phyloP scores from a whole-genome alignment of 1,140 invertebrate genomes.

The Drosophila subpulchrella region DNA sequence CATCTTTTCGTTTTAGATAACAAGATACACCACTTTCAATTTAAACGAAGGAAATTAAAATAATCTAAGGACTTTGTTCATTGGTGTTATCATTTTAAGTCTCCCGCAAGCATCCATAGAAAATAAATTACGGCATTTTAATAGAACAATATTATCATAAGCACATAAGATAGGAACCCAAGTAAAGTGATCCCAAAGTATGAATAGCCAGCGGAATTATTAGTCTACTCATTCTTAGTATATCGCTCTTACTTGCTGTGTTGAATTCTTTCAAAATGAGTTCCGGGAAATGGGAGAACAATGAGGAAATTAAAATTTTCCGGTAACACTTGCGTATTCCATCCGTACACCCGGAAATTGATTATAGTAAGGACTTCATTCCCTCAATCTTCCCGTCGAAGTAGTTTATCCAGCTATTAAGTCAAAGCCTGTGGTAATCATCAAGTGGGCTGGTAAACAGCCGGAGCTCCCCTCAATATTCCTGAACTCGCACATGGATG shows the following conservation, averaged over 20 bases:
- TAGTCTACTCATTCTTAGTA: background rate
- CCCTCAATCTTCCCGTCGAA: slow-evolving; percentile 86
- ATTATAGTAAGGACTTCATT: slow-evolving; percentile 86
- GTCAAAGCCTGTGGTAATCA: slow-evolving; percentile 89
- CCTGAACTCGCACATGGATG: slow-evolving; percentile 95
- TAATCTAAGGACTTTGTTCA: background rate
- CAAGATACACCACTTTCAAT: too few species aligned
- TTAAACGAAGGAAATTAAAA: too few species aligned
- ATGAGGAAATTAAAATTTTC: slow-evolving; percentile 90
- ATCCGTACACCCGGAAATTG: slow-evolving; percentile 91
- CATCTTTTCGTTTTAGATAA: too few species aligned
- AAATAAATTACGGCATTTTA: background rate
- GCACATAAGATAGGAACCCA: slow-evolving; percentile 1
- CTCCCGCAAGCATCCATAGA: background rate
- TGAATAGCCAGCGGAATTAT: background rate
- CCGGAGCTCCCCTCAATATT: slow-evolving; percentile 89
- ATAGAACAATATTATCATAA: background rate
- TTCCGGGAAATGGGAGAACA: slow-evolving; percentile 84
- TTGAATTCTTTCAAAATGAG: slow-evolving; percentile 38
- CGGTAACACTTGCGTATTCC: slow-evolving; percentile 92
- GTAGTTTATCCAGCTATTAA: slow-evolving; percentile 84
- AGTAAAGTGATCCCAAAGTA: background rate
- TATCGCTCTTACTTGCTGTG: background rate
- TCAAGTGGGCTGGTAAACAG: slow-evolving; percentile 90
- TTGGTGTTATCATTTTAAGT: background rate